Evolutionary conservation across 2,888 invertebrate species (phyloP), one percentile per base, ranked within the genome.

Genomic region (Melanargia galathea): DNA sequence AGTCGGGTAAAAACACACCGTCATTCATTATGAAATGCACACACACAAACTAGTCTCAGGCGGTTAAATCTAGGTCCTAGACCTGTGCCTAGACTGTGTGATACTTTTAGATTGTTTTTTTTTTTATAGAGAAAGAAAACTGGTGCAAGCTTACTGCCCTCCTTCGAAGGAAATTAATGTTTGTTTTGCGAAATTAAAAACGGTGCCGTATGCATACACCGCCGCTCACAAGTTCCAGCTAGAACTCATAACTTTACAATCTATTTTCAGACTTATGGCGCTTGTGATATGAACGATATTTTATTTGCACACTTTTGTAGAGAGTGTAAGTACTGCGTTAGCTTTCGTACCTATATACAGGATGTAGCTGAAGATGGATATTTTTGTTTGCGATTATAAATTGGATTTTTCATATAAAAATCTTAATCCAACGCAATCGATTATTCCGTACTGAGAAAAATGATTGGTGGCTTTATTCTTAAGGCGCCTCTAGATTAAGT

Each of bases 121-220:
- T 64, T 56, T 56, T 49, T 60, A 66, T 58, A 35, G 30, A 45
- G 55, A 58, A 63, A 58, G 59, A 65, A 68, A 55, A 59, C 60
- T 62, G 60, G 54, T 60, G 63, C 65, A 63, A 58, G 65, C 70
- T 72, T 64, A 72, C 70, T 68, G 68, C 62, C 69, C 70, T 73
- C 69, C 73, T 70, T 72, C 70, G 65, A 73, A 80, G 83, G 77
- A 86, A 87, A 87, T 85, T 84, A 82, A 84, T 87, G 82, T 87
- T 87, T 86, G 82, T 81, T 79, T 80, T 80, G 77, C 73, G 79
- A 87, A 87, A 87, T 87, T 84, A 86, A 84, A 86, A 82, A 78
- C 69, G 75, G 67, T 67, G 73, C 68, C 72, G 77, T 75, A 71
- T 77, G 74, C 69, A 73, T 75, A 67, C 62, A 63, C 48, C 24